Conservation (phyloP, 2,888 invertebrate genomes). For the Polyploca ridens region DNA sequence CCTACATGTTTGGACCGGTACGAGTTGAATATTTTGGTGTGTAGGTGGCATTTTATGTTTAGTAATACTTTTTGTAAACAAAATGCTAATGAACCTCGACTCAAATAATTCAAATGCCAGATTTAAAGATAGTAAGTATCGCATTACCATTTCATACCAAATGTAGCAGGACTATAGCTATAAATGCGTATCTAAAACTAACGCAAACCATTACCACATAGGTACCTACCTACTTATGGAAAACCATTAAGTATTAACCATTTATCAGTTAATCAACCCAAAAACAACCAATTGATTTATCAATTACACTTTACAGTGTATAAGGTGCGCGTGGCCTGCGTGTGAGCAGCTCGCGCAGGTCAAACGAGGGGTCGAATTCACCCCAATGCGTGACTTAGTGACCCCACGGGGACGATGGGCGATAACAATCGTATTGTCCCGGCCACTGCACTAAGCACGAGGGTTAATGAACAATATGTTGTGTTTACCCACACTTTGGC, state of each 20-base stretch:
- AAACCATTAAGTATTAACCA: background rate
- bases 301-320: slow-evolving; percentile 37
- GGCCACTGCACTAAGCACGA: slow-evolving; percentile 42
- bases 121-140: slow-evolving; percentile 53
- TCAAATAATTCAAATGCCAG: slow-evolving; percentile 53
- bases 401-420: slow-evolving; percentile 56
- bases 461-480: slow-evolving; percentile 61
- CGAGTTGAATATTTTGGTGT: slow-evolving; percentile 72
- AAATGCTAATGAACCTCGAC: slow-evolving; percentile 69
- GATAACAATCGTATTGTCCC: slow-evolving; percentile 75
- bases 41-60: slow-evolving; percentile 80
- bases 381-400: slow-evolving; percentile 66
- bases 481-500: slow-evolving; percentile 63
- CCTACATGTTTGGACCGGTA: slow-evolving; percentile 81
- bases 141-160: slow-evolving; percentile 24
- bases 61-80: slow-evolving; percentile 73
- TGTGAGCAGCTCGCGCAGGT: slow-evolving; percentile 49
- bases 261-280: slow-evolving; percentile 10
- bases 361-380: slow-evolving; percentile 35
- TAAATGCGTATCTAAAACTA: slow-evolving; percentile 21
- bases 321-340: slow-evolving; percentile 57
- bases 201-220: slow-evolving; percentile 22
- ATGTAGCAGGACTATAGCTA: slow-evolving; percentile 29
- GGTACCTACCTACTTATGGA: no score
- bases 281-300: slow-evolving; percentile 13